These are phyloP conservation scores for Dastarcus helophoroides DNA, from an alignment of 2,888 invertebrate genomes.

Conservation along the genomic window DNA sequence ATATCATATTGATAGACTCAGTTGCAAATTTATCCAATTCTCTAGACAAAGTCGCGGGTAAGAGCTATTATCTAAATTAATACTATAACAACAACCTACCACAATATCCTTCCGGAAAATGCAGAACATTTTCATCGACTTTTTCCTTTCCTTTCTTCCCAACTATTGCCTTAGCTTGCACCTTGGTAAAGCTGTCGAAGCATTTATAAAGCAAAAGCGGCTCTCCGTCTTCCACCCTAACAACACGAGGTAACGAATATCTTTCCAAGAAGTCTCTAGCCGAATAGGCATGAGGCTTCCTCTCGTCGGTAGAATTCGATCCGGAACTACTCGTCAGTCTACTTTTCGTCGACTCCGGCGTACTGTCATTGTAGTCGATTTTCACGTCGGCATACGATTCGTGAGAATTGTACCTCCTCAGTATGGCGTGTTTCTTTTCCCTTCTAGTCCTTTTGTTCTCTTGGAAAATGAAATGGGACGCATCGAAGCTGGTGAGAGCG, in stretches of 20 bases:
- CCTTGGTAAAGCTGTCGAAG: conserved; percentile 49
- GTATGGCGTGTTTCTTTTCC: conserved; percentile 38
- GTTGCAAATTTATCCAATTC: too few species aligned
- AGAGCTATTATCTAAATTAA: too few species aligned
- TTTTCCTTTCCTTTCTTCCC: conserved; percentile 44
- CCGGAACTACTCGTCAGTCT: conserved; percentile 18
- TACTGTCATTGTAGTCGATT: conserved; percentile 34
- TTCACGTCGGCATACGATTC: conserved; percentile 23
- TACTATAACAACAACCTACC: conserved; percentile 46
- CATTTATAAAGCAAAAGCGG: conserved; percentile 52
- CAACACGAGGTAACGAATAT: conserved; percentile 50
- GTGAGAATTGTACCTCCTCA: conserved; percentile 37
- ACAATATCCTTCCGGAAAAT: conserved; percentile 55
- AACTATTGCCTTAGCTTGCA: conserved; percentile 48
- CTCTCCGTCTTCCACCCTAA: conserved; percentile 45
- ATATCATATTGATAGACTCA: too few species aligned
- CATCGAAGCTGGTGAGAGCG: conserved; percentile 31
- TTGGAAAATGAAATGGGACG: conserved; percentile 31
- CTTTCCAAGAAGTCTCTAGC: conserved; percentile 48
- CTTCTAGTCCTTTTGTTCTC: conserved; percentile 15
- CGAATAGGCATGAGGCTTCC: conserved; percentile 25
- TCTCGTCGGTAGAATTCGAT: conserved; percentile 25
- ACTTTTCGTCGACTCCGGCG: conserved; percentile 28
- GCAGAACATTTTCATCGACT: conserved; percentile 46
- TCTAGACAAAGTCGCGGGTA: too few species aligned